Evolutionary conservation across 1,140 invertebrate genomes (phyloP).

Genomic region (Caenorhabditis elegans): WBcel235 BX284606.5:3569001-3569500

Average conservation of each 20-base stretch:
- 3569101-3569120: background rate
- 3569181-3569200: background rate
- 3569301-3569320: constrained; percentile 18
- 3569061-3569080: background rate
- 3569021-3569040: background rate
- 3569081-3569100: background rate
- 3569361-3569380: background rate
- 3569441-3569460: constrained; percentile 12
- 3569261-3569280: constrained; percentile 21
- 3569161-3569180: background rate
- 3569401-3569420: constrained; percentile 20
- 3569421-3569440: constrained; percentile 12
- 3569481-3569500: background rate
- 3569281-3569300: constrained; percentile 26
- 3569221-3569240: constrained; percentile 24
- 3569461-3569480: constrained; percentile 1
- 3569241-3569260: background rate
- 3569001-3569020: constrained; percentile 20
- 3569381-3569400: constrained; percentile 26
- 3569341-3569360: background rate
- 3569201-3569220: constrained; percentile 16
- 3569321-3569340: background rate
- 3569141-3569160: constrained; percentile 6
- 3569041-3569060: constrained; percentile 37
- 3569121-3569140: background rate